These are phyloP conservation scores for Scaptomyza caliginosa DNA, from an alignment of 2,888 invertebrate genomes.

Conservation along the genomic window DNA sequence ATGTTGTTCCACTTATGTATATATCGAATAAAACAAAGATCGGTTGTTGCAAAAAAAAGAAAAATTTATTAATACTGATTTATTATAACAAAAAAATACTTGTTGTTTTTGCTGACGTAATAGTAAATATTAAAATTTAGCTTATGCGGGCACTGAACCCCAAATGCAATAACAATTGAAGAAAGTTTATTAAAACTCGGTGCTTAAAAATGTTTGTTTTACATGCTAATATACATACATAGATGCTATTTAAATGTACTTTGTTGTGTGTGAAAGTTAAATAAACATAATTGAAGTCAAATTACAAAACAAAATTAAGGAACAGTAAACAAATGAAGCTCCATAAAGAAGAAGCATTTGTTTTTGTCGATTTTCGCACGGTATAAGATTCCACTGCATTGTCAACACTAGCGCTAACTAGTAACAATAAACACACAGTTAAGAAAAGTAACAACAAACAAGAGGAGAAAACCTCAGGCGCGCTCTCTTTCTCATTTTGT, in stretches of 20 bases:
- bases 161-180: too few relatives aligned
- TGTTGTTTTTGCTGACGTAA: too few relatives aligned
- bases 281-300: constrained; percentile 16
- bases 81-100: too few relatives aligned
- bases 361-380: constrained; percentile 63
- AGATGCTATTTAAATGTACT: too few relatives aligned
- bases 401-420: constrained; percentile 63
- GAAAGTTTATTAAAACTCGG: too few relatives aligned
- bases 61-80: background rate
- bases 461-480: constrained; percentile 49
- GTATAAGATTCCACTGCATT: constrained; percentile 72
- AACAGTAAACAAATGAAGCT: constrained; percentile 17
- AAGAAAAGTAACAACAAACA: constrained; percentile 57
- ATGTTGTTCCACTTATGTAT: background rate
- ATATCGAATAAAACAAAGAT: background rate
- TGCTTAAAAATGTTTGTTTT: too few relatives aligned
- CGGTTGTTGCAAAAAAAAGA: background rate
- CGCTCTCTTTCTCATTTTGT: constrained; percentile 25
- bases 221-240: too few relatives aligned
- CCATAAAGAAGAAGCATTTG: constrained; percentile 24
- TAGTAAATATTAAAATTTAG: too few relatives aligned
- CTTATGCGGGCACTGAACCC: too few relatives aligned
- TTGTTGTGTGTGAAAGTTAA: too few relatives aligned
- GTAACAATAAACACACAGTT: constrained; percentile 37
- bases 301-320: constrained; percentile 29